A percentile compares a stretch with the other conserved stretches of the same genome.
phyloP scores from a whole-genome alignment of 1,140 invertebrate species.

The Neodiprion fabricii region DNA sequence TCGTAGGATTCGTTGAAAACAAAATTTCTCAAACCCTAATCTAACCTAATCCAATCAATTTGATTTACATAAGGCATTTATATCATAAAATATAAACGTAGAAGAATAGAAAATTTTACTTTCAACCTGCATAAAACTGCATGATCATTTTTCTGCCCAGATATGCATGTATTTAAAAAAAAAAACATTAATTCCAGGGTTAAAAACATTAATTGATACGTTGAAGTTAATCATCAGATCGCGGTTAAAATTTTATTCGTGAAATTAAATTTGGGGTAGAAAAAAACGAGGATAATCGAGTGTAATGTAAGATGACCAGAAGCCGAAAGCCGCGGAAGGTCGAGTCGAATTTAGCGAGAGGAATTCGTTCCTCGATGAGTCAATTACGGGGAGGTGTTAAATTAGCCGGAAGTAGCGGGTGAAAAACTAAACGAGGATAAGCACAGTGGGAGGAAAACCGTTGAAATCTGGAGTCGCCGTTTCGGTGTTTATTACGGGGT shows the following conservation, averaged over 20 bases:
- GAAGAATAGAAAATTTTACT: too few relatives aligned
- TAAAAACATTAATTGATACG: background rate
- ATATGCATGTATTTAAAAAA: too few relatives aligned
- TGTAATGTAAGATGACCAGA: background rate
- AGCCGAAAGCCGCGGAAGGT: background rate
- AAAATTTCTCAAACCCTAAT: too few relatives aligned
- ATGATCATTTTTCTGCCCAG: too few relatives aligned
- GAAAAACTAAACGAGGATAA: background rate
- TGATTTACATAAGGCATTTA: too few relatives aligned
- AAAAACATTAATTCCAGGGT: too few relatives aligned
- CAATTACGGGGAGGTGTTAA: background rate
- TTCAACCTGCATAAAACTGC: too few relatives aligned
- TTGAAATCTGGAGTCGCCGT: background rate
- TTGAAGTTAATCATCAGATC: background rate
- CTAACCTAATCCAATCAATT: too few relatives aligned
- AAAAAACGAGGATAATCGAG: background rate
- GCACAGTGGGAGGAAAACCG: background rate
- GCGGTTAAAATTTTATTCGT: background rate
- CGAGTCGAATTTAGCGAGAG: background rate
- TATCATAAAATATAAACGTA: too few relatives aligned
- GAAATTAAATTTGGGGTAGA: background rate
- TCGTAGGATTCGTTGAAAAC: too few relatives aligned
- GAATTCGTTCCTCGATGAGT: background rate
- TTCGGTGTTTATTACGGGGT: background rate
- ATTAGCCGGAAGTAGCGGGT: background rate